Percentiles rank a stretch among this genome's conserved stretches.
Evolutionary conservation across 2,113 vertebrate genomes (phyloP).

Genomic region (Crypturellus undulatus): DNA sequence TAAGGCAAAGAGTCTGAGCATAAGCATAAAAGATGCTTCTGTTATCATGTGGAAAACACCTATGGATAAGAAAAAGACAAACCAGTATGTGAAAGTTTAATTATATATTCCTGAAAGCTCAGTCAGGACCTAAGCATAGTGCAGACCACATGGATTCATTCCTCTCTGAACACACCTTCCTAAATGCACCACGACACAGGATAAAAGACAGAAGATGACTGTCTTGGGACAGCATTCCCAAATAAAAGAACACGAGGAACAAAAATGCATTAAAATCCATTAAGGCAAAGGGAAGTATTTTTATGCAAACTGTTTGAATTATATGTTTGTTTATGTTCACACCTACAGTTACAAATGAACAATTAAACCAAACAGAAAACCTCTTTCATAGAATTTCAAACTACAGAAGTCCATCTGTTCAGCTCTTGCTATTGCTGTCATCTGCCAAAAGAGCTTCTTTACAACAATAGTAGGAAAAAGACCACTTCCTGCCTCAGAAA

Average conservation of each 20-base stretch:
- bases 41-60: neutral
- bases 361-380: conserved; percentile 54
- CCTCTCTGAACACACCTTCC: neutral
- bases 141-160: neutral
- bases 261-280: neutral
- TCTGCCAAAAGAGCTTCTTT: conserved; percentile 29
- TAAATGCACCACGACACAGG: neutral
- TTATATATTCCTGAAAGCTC: neutral
- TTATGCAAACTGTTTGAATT: neutral
- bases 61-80: neutral
- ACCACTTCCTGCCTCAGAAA: neutral
- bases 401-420: conserved; percentile 61
- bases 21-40: neutral
- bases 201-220: neutral
- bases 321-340: conserved; percentile 64
- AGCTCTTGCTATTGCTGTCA: conserved; percentile 30
- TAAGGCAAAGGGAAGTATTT: conserved; percentile 2
- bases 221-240: neutral
- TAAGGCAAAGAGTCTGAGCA: neutral
- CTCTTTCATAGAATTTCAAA: conserved; percentile 29
- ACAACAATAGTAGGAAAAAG: conserved; percentile 21
- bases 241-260: neutral
- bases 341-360: conserved; percentile 57
- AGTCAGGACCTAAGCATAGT: neutral
- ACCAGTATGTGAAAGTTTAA: neutral